phyloP scores from a whole-genome alignment of 1,140 invertebrate species.

The Neomicropteryx cornuta region DNA sequence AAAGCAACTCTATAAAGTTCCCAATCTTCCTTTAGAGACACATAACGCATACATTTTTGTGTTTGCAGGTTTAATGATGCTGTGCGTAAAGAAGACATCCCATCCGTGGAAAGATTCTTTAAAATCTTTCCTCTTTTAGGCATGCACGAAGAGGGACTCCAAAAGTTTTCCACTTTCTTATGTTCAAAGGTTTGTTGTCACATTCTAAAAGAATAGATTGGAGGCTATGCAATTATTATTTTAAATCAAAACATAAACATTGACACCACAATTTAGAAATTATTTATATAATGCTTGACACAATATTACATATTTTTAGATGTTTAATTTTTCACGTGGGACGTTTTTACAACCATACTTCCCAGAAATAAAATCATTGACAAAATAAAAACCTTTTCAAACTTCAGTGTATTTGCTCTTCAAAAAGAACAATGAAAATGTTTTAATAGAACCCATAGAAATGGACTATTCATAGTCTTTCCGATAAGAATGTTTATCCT shows the following conservation, averaged over 20 bases:
- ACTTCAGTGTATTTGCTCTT: too few relatives aligned
- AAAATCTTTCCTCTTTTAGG: slow-evolving; percentile 95
- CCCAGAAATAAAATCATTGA: too few relatives aligned
- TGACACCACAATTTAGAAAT: neutral
- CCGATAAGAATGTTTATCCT: too few relatives aligned
- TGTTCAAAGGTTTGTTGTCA: slow-evolving; percentile 55
- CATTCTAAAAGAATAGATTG: slow-evolving; percentile 1
- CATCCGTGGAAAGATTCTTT: slow-evolving; percentile 94
- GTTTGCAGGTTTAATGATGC: slow-evolving; percentile 69
- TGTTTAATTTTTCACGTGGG: neutral
- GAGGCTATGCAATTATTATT: neutral
- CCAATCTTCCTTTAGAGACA: neutral
- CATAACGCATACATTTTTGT: neutral
- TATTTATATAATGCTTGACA: neutral
- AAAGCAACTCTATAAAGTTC: neutral
- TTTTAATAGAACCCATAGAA: too few relatives aligned
- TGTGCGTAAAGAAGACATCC: slow-evolving; percentile 76
- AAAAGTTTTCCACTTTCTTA: slow-evolving; percentile 86
- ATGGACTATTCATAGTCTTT: too few relatives aligned
- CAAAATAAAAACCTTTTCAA: too few relatives aligned
- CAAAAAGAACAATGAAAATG: too few relatives aligned
- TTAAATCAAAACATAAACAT: neutral
- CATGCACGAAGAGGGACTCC: slow-evolving; percentile 83
- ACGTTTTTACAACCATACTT: slow-evolving; percentile 9
- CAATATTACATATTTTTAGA: neutral